Evolutionary conservation across 2,888 invertebrate species (phyloP).

Genomic region (Luffia ferchaultella): DNA sequence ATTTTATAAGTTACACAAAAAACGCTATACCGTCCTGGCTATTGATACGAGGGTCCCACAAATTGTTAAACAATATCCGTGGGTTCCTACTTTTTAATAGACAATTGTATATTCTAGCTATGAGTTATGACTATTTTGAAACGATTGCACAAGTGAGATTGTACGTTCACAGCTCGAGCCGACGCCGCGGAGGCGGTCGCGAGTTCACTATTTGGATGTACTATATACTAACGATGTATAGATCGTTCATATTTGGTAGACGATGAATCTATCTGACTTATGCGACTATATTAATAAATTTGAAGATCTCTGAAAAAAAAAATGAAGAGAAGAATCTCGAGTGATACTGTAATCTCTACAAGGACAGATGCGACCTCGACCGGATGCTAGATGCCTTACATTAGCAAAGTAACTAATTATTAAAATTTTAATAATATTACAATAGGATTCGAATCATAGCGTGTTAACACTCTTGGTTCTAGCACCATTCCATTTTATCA

Average conservation of each 20-base stretch:
- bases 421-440: conserved; percentile 56
- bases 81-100: conserved; percentile 62
- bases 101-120: conserved; percentile 62
- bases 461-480: conserved; percentile 65
- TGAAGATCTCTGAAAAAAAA: conserved; percentile 53
- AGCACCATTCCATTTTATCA: conserved; percentile 69
- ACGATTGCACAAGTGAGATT: conserved; percentile 66
- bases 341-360: conserved; percentile 63
- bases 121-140: conserved; percentile 61
- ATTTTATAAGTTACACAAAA: neutral
- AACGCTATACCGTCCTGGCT: neutral
- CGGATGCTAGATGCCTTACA: conserved; percentile 62
- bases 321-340: conserved; percentile 47
- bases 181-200: conserved; percentile 29
- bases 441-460: conserved; percentile 66
- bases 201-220: conserved; percentile 38
- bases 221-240: conserved; percentile 31
- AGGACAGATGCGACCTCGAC: conserved; percentile 46
- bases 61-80: no score
- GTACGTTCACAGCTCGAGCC: conserved; percentile 56
- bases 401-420: conserved; percentile 58
- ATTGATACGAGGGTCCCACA: neutral
- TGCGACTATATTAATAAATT: conserved; percentile 46
- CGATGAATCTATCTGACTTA: conserved; percentile 45
- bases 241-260: conserved; percentile 42